Conservation (phyloP, 1,140 invertebrate species). For the Colletes latitarsis region DNA sequence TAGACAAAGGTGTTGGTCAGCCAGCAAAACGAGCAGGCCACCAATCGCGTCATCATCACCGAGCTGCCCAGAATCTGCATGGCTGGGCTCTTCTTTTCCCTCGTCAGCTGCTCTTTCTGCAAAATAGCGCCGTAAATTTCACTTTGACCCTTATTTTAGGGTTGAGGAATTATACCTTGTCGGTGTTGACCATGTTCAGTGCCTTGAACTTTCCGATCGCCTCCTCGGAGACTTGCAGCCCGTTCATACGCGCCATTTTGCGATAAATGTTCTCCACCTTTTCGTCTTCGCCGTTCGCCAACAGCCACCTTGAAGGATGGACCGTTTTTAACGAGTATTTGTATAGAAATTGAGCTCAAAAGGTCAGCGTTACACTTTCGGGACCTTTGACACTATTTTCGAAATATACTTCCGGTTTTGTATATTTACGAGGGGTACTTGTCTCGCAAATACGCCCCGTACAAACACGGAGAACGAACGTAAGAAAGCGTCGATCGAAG, state of each 20-base stretch:
- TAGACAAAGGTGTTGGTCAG: constrained; percentile 87
- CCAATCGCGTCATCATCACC: constrained; percentile 81
- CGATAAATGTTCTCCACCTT: constrained; percentile 83
- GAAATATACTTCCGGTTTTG: too few relatives aligned
- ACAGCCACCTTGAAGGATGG: constrained; percentile 84
- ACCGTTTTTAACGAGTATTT: too few relatives aligned
- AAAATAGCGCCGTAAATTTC: not conserved
- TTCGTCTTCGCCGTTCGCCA: constrained; percentile 85
- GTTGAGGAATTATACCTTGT: constrained; percentile 17
- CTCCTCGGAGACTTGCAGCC: constrained; percentile 82
- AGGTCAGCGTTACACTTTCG: too few relatives aligned
- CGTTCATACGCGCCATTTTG: constrained; percentile 87
- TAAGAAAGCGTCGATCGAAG: not conserved
- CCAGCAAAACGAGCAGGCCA: constrained; percentile 87
- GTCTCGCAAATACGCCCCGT: too few relatives aligned
- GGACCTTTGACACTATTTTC: too few relatives aligned
- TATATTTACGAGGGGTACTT: too few relatives aligned
- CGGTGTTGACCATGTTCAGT: constrained; percentile 60
- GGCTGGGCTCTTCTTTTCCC: constrained; percentile 42
- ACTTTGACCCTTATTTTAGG: too few relatives aligned
- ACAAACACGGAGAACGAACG: not conserved
- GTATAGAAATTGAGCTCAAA: too few relatives aligned
- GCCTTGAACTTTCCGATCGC: constrained; percentile 77
- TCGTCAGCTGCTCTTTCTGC: constrained; percentile 29
- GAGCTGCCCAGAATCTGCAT: constrained; percentile 56